These are phyloP conservation scores for Symphodus melops DNA, from an alignment of 2,113 vertebrate species.

Conservation along the genomic window DNA sequence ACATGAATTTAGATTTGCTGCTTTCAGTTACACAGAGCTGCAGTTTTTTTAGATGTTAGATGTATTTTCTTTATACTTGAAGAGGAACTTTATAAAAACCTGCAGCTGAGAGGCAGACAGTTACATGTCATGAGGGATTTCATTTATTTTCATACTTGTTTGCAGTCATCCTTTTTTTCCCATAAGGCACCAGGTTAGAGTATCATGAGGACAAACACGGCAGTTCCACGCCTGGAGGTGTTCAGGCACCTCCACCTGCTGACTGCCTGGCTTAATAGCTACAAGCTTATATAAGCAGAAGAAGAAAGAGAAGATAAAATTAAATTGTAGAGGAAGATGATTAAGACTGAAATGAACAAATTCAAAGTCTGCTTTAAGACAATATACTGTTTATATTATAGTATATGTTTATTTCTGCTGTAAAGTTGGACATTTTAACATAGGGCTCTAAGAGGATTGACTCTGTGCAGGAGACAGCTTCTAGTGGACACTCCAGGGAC, in stretches of 20 bases:
- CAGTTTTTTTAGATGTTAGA: too few species aligned
- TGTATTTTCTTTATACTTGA: neutral
- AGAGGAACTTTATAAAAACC: neutral
- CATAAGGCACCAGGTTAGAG: slow-evolving; percentile 30
- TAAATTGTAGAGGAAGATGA: neutral
- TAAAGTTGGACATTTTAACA: too few species aligned
- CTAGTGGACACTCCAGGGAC: too few species aligned
- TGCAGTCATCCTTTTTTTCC: slow-evolving; percentile 15
- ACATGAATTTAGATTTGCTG: too few species aligned
- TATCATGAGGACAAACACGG: slow-evolving; percentile 1
- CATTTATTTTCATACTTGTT: slow-evolving; percentile 41
- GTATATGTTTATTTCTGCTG: too few species aligned
- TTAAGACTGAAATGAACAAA: too few species aligned
- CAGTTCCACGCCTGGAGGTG: slow-evolving; percentile 45
- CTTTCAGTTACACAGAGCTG: too few species aligned
- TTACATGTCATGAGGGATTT: slow-evolving; percentile 6
- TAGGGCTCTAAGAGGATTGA: too few species aligned
- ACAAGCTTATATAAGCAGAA: slow-evolving; percentile 37
- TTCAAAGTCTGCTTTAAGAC: too few species aligned
- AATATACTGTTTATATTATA: too few species aligned
- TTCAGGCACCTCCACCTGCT: slow-evolving; percentile 42
- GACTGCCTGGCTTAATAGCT: slow-evolving; percentile 1
- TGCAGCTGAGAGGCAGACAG: neutral
- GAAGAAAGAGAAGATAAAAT: neutral
- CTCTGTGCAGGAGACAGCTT: too few species aligned